These are phyloP conservation scores for Drosophila athabasca DNA, from an alignment of 1,140 invertebrate genomes.

Conservation along the genomic window DNA sequence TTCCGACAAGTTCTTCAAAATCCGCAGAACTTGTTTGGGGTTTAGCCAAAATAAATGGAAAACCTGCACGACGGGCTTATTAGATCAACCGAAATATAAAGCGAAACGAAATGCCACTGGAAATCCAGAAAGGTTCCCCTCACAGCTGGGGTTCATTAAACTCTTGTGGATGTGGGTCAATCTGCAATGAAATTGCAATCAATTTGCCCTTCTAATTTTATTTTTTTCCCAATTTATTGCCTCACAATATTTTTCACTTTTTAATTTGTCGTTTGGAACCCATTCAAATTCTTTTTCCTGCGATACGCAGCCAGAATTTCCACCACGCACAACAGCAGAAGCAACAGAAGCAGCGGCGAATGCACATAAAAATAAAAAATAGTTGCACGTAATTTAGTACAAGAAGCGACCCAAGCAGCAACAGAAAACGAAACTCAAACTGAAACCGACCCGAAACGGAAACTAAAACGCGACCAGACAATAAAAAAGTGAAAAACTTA, in stretches of 20 bases:
- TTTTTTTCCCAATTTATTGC: slow-evolving; percentile 10
- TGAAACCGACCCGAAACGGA: slow-evolving; percentile 48
- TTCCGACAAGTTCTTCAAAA: slow-evolving; percentile 27
- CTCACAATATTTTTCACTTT: neutral
- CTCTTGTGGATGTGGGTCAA: neutral
- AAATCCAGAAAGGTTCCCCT: neutral
- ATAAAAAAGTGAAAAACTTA: slow-evolving; percentile 61
- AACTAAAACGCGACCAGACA: slow-evolving; percentile 36
- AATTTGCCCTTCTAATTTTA: slow-evolving; percentile 7
- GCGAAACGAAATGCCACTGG: neutral
- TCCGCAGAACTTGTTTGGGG: slow-evolving; percentile 50
- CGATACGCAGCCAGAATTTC: slow-evolving; percentile 69
- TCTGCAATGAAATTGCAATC: no score
- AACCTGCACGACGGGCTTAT: neutral
- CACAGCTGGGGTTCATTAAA: neutral
- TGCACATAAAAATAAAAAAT: slow-evolving; percentile 76
- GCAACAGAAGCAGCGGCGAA: slow-evolving; percentile 17
- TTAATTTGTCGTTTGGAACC: slow-evolving; percentile 49
- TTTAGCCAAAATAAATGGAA: slow-evolving; percentile 58
- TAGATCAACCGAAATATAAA: slow-evolving; percentile 16
- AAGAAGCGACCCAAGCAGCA: slow-evolving; percentile 29
- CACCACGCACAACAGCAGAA: slow-evolving; percentile 38
- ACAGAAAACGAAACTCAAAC: slow-evolving; percentile 49
- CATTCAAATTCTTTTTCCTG: slow-evolving; percentile 56
- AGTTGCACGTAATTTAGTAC: slow-evolving; percentile 76